phyloP scores from a whole-genome alignment of 2,888 invertebrate genomes.

The Apodemia mormo region DNA sequence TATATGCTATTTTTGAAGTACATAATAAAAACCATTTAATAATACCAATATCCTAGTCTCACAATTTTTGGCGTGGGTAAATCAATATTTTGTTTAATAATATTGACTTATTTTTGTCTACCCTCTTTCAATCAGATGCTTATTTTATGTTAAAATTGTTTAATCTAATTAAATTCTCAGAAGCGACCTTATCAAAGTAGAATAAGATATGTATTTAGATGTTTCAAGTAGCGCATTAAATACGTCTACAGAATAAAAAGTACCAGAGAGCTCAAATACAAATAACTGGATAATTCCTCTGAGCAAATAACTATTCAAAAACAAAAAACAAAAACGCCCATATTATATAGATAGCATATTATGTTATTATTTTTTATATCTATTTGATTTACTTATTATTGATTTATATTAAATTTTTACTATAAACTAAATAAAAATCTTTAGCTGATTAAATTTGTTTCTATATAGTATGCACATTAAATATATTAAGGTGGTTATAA shows the following conservation, averaged over 20 bases:
- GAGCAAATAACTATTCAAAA: too few relatives aligned
- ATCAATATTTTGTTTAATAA: background rate
- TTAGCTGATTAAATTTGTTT: too few relatives aligned
- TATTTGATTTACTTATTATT: too few relatives aligned
- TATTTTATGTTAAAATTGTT: background rate
- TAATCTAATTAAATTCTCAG: background rate
- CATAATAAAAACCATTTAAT: background rate
- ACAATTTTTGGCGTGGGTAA: background rate
- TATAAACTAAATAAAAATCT: too few relatives aligned
- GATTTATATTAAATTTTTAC: too few relatives aligned
- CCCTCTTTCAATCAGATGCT: background rate
- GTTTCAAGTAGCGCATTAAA: background rate
- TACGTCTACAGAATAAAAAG: background rate
- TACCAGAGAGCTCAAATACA: background rate
- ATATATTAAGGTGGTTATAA: too few relatives aligned
- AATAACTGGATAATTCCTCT: too few relatives aligned
- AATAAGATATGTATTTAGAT: background rate
- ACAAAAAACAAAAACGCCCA: too few relatives aligned
- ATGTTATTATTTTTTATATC: too few relatives aligned
- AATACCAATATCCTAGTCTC: background rate
- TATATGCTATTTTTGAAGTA: background rate
- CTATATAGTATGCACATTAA: too few relatives aligned
- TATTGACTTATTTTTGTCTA: background rate
- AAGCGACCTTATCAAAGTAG: background rate
- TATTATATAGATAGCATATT: too few relatives aligned